Conservation (phyloP, 2,113 vertebrate species). For the Anguilla rostrata region DNA sequence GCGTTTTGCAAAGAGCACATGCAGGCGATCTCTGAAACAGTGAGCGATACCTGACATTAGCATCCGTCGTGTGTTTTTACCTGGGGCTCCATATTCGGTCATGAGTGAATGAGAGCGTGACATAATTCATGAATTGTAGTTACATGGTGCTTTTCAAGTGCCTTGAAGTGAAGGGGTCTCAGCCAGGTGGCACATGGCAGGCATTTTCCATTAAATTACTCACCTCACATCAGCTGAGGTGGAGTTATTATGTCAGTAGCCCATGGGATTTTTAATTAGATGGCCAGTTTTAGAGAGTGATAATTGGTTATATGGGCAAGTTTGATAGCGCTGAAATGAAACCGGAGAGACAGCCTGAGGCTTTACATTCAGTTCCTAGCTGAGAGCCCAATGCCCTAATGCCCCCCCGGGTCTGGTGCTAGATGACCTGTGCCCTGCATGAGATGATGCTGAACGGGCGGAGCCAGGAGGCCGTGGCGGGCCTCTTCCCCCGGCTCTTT, state of each 20-base stretch:
- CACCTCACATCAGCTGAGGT: too few species aligned
- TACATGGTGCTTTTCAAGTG: background rate
- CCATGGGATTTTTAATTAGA: too few species aligned
- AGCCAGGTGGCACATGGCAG: too few species aligned
- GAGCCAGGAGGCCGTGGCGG: slow-evolving; percentile 66
- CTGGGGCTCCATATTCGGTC: background rate
- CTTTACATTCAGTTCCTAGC: background rate
- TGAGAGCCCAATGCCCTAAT: too few species aligned
- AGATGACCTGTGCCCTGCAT: slow-evolving; percentile 87
- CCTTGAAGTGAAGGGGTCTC: background rate
- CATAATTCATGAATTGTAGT: background rate
- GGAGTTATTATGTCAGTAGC: too few species aligned
- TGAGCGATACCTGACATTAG: background rate
- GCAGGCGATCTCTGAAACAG: background rate
- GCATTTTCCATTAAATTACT: too few species aligned
- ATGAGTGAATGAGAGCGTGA: background rate
- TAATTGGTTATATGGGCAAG: too few species aligned
- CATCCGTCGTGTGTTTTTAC: background rate
- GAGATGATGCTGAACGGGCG: slow-evolving; percentile 79
- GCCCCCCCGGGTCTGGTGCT: slow-evolving; percentile 12
- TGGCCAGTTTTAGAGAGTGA: too few species aligned
- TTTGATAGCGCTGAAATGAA: too few species aligned
- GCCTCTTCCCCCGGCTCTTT: slow-evolving; percentile 79
- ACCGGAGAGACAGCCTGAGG: background rate
- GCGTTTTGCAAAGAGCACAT: too few species aligned